phyloP scores from a whole-genome alignment of 2,797 vertebrate genomes.

The Cephalopachus bancanus region DNA sequence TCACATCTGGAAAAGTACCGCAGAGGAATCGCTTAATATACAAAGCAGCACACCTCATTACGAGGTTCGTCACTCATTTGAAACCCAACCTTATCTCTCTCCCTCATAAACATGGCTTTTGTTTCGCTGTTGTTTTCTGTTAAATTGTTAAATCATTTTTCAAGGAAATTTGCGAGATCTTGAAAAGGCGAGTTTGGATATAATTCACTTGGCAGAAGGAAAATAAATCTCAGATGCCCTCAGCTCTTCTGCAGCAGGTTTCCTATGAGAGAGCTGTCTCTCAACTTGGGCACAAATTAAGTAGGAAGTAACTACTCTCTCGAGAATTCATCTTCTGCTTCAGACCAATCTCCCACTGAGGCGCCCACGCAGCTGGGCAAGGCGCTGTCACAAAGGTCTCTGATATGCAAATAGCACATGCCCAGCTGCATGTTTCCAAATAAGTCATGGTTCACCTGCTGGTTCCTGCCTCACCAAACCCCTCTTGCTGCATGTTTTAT shows the following conservation, averaged over 20 bases:
- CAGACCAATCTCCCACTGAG: fast-evolving
- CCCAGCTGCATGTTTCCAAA: conserved; percentile 63
- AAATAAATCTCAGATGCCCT: conserved; percentile 62
- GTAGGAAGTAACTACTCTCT: conserved; percentile 2
- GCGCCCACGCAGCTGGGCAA: conserved; percentile 46
- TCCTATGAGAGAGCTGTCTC: conserved; percentile 1
- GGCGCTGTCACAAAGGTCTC: conserved; percentile 59
- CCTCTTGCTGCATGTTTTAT: conserved; percentile 34
- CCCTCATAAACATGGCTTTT: conserved; percentile 73
- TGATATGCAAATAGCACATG: conserved; percentile 52
- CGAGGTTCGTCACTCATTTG: conserved; percentile 85
- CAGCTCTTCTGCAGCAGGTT: conserved; percentile 58
- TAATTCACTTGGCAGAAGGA: conserved; percentile 68
- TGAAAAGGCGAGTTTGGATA: conserved; percentile 73
- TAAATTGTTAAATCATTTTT: conserved; percentile 81
- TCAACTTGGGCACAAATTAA: conserved; percentile 57
- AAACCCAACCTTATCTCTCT: conserved; percentile 73
- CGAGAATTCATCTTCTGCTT: conserved; percentile 50
- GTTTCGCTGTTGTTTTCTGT: conserved; percentile 80
- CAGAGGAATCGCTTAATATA: conserved; percentile 86
- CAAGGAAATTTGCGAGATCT: conserved; percentile 71
- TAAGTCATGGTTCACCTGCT: conserved; percentile 68
- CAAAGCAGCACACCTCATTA: conserved; percentile 84
- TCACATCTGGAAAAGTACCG: conserved; percentile 85
- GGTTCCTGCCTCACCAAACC: conserved; percentile 34